Evolutionary conservation across 2,113 vertebrate species (phyloP), one percentile per base, ranked within the genome.

Genomic region (Paraplagusia blochii): DNA sequence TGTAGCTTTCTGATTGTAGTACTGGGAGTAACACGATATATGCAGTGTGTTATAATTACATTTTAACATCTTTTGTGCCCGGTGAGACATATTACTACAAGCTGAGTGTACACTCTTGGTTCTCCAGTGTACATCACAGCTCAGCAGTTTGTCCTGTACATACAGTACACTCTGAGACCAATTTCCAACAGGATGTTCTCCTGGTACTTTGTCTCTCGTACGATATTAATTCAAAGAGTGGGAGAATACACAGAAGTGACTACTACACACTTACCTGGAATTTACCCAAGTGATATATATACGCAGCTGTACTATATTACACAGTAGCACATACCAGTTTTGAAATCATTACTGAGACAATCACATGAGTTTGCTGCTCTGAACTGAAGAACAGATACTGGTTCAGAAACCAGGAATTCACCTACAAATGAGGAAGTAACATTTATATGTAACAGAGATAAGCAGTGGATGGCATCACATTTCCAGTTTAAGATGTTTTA

Each of bases 41-140:
- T 15, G 10, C 36, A 18, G 35, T 49, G 39, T 49, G 17, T 58
- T 63, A 29, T 57, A 34, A 58, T 69, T 58, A 14, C 74, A 44
- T 47, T 58, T 29, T 29, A 29, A 29, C 14, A 36, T 19, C 18
- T 47, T 45, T 58, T 11, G n/a, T 48, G 19, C 13, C 36, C 22
- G 22, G 22, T 4, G 22, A 29, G 22, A 29, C 22, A 6, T 58
- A 16, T 51, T 46, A 58, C 33, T 43, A 44, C 36, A 50, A 56
- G 52, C 47, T 34, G 40, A 38, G 9, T 18, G 51, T 49, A 49
- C 11, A 36, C 49, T 40, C 40, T 46, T 54, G 62, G 33, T 44
- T 18, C 43, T 43, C 10, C 6, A 58, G 49, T 60, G 46, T 64
- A 67, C 22, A 77, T 75, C 65, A 53, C 13, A 57, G 29, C 53